Percentiles rank a stretch among this genome's conserved stretches.
Evolutionary conservation across 2,888 invertebrate species (phyloP).

Genomic region (Fragum whitleyi): DNA sequence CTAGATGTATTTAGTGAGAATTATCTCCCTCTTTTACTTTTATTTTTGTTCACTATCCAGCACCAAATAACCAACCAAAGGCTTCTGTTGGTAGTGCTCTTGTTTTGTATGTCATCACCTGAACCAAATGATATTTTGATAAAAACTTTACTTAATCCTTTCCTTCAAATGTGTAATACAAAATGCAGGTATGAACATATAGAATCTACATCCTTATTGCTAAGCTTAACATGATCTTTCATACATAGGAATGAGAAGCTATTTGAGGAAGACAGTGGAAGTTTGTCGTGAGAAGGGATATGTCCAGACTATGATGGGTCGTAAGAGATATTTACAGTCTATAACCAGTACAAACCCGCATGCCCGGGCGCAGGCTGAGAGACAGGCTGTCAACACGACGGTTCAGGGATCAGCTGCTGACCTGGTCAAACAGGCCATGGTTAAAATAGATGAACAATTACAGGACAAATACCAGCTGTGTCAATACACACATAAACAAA

Average conservation of each 20-base stretch:
- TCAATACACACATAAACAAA: constrained; percentile 68
- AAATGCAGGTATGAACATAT: too few relatives aligned
- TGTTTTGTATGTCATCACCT: too few relatives aligned
- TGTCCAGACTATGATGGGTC: constrained; percentile 93
- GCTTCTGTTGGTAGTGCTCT: too few relatives aligned
- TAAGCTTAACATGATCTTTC: too few relatives aligned
- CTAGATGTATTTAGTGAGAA: too few relatives aligned
- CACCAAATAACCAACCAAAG: too few relatives aligned
- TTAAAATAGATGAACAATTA: constrained; percentile 89
- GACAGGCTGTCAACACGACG: constrained; percentile 98
- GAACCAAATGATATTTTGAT: too few relatives aligned
- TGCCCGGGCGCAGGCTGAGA: constrained; percentile 89
- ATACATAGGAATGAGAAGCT: constrained; percentile 87
- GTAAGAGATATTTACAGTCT: constrained; percentile 91
- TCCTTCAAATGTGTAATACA: too few relatives aligned
- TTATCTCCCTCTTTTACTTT: too few relatives aligned
- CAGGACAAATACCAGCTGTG: constrained; percentile 85
- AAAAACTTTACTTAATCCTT: too few relatives aligned
- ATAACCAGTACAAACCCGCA: constrained; percentile 89
- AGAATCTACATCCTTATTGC: too few relatives aligned
- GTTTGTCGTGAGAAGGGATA: constrained; percentile 91
- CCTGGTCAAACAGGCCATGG: constrained; percentile 96
- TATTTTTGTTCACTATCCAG: too few relatives aligned
- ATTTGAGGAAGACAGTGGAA: constrained; percentile 87
- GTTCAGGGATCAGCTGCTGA: constrained; percentile 99